phyloP scores from a whole-genome alignment of 1,140 invertebrate species.

The Lepidotrigona ventralis region DNA sequence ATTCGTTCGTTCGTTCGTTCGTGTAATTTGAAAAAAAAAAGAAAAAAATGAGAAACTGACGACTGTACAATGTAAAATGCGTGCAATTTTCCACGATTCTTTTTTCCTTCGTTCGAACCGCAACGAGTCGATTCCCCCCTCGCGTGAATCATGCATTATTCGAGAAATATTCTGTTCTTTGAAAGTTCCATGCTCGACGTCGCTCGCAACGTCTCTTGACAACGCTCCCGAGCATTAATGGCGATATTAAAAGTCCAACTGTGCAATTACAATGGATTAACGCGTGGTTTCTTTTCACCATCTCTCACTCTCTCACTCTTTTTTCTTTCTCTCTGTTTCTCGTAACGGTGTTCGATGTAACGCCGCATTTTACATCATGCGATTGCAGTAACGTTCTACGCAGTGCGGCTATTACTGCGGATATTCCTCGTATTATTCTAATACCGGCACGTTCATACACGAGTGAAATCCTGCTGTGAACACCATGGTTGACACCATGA shows the following conservation, averaged over 20 bases:
- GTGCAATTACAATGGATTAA: conserved; percentile 26
- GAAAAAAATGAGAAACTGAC: neutral
- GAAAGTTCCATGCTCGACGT: neutral
- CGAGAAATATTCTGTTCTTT: neutral
- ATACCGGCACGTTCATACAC: neutral
- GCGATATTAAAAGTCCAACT: neutral
- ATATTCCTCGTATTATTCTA: conserved; percentile 21
- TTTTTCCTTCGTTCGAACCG: neutral
- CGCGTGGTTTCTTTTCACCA: neutral
- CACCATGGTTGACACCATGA: neutral
- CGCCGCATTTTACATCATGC: conserved; percentile 48
- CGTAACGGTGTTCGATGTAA: neutral
- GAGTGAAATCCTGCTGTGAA: neutral
- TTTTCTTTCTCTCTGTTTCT: too few species aligned
- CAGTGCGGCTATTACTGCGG: conserved; percentile 59
- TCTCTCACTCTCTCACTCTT: neutral
- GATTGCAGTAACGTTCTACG: conserved; percentile 52
- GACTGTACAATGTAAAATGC: neutral
- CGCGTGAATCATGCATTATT: neutral
- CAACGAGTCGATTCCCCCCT: neutral
- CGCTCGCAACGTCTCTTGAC: neutral
- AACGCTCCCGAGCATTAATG: neutral
- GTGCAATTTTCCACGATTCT: neutral
- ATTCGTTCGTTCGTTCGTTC: too few species aligned
- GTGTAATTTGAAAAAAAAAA: too few species aligned